Percentiles rank a stretch among this genome's conserved stretches.
Evolutionary conservation across 2,888 invertebrate genomes (phyloP).

Genomic region (Apeira syringaria): DNA sequence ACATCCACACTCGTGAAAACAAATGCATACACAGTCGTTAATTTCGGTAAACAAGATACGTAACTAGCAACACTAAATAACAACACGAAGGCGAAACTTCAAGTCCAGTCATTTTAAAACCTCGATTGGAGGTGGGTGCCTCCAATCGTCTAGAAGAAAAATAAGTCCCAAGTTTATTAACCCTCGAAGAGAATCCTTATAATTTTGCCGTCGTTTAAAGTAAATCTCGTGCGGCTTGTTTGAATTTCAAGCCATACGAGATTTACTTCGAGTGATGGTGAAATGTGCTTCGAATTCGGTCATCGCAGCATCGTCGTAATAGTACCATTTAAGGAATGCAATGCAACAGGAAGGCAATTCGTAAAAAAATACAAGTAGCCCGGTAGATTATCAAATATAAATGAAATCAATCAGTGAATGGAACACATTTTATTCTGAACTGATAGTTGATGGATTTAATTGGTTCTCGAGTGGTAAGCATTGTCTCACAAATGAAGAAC

Average conservation of each 20-base stretch:
- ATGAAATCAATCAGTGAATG: too few species aligned
- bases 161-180: too few species aligned
- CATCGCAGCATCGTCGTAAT: not conserved
- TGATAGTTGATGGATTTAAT: too few species aligned
- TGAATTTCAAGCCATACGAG: slow-evolving; percentile 54
- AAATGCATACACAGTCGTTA: not conserved
- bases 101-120: slow-evolving; percentile 41
- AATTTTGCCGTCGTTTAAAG: slow-evolving; percentile 54
- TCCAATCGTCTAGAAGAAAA: slow-evolving; percentile 10
- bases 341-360: too few species aligned
- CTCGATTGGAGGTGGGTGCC: slow-evolving; percentile 15
- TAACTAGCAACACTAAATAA: slow-evolving; percentile 32
- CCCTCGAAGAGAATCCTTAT: too few species aligned
- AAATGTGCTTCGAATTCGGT: slow-evolving; percentile 19
- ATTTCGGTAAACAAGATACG: not conserved
- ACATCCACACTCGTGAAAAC: not conserved
- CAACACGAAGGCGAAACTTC: slow-evolving; percentile 15
- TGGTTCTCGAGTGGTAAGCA: too few species aligned
- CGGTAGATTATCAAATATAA: too few species aligned
- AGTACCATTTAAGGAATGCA: too few species aligned
- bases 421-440: too few species aligned
- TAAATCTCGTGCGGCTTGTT: slow-evolving; percentile 80
- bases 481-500: too few species aligned
- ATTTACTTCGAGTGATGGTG: slow-evolving; percentile 63
- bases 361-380: too few species aligned